Conservation (phyloP, 2,888 invertebrate genomes). For the Ectemnius cavifrons region DNA sequence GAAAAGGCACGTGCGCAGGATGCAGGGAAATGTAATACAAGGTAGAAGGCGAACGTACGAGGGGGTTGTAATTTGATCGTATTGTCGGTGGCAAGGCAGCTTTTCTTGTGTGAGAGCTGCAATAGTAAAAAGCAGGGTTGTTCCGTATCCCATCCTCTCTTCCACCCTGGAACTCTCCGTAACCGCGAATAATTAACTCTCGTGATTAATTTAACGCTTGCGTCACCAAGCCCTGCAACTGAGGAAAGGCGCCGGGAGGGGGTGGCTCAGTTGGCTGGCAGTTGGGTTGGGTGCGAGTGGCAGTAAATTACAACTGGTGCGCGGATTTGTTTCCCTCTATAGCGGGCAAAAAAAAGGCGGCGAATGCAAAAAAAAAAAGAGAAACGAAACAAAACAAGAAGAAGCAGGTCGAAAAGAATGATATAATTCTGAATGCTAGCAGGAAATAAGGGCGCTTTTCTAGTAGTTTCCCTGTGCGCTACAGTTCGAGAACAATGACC, state of each 20-base stretch:
- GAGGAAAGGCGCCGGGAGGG: too few relatives aligned
- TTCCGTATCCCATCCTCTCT: background rate
- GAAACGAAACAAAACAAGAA: background rate
- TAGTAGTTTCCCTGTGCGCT: too few relatives aligned
- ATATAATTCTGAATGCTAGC: too few relatives aligned
- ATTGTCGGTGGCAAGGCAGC: background rate
- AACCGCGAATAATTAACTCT: slow-evolving; percentile 10
- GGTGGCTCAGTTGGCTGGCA: too few relatives aligned
- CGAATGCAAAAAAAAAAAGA: background rate
- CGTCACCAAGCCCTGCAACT: background rate
- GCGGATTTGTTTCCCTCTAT: background rate
- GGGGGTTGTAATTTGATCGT: background rate
- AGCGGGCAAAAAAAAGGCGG: background rate
- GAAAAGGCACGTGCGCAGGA: background rate
- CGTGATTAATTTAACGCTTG: slow-evolving; percentile 7
- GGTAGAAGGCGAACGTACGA: background rate
- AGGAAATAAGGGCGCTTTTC: too few relatives aligned
- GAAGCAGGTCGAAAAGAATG: background rate
- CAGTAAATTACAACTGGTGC: background rate
- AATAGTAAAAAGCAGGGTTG: background rate
- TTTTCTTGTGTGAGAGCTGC: background rate
- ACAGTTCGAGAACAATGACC: too few relatives aligned
- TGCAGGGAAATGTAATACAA: background rate
- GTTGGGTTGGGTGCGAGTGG: background rate
- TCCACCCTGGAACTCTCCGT: background rate